These are phyloP conservation scores for Scaeva pyrastri DNA, from an alignment of 2,888 invertebrate species.

Conservation along the genomic window DNA sequence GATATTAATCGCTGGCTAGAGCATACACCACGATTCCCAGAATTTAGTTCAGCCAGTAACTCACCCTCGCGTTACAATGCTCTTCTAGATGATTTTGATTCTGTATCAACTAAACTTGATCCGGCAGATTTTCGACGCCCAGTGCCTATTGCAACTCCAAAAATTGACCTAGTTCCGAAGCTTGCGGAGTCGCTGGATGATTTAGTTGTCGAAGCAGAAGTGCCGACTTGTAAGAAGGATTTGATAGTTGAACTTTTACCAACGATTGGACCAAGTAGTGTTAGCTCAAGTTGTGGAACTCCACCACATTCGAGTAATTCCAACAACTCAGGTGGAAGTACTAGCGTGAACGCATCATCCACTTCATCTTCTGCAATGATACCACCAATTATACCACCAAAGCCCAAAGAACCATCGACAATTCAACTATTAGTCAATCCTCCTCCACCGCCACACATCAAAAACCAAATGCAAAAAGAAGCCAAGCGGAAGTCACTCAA, in stretches of 20 bases:
- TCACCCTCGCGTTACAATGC: conserved; percentile 89
- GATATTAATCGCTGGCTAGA: conserved; percentile 96
- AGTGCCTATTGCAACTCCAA: conserved; percentile 82
- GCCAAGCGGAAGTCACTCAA: conserved; percentile 83
- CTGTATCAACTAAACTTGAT: conserved; percentile 84
- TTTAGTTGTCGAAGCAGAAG: conserved; percentile 82
- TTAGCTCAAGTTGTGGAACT: conserved; percentile 81
- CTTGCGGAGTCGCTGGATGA: conserved; percentile 85
- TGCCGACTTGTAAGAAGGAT: conserved; percentile 77
- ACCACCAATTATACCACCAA: conserved; percentile 77
- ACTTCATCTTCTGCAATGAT: conserved; percentile 64
- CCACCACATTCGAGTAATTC: conserved; percentile 82
- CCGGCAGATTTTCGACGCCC: conserved; percentile 84
- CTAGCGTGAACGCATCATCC: conserved; percentile 77
- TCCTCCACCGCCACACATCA: conserved; percentile 82
- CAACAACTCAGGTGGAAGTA: conserved; percentile 82
- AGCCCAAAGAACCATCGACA: conserved; percentile 82
- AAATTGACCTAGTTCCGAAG: conserved; percentile 83
- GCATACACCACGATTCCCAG: conserved; percentile 91
- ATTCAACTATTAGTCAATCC: conserved; percentile 82
- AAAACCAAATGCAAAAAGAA: conserved; percentile 83
- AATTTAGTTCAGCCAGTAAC: conserved; percentile 91
- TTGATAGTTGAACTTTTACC: conserved; percentile 78
- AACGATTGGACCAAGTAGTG: conserved; percentile 78
- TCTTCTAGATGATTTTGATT: conserved; percentile 86